Evolutionary conservation across 2,888 invertebrate species (phyloP), one percentile per base, ranked within the genome.

Genomic region (Chironomus tentans): DNA sequence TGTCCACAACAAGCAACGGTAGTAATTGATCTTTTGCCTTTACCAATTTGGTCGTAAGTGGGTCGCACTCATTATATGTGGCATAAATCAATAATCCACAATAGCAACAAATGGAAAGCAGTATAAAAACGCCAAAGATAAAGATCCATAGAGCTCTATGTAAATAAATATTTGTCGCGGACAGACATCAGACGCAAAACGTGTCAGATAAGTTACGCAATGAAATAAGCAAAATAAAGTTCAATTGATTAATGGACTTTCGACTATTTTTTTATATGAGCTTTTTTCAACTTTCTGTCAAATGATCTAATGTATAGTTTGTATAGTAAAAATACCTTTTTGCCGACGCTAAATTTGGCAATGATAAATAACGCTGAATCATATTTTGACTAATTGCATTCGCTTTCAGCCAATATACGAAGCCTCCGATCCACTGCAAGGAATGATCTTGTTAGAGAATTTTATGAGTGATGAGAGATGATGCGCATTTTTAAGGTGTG

Each of bases 11-110:
- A 75, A 94, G 84, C 18, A 94, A 82, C 0, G 95, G 95, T 74
- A 95, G 82, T 15, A 95, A 84, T 84, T 95, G 92, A 80, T 93
- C 92, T 80, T 91, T 91, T 62, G 91, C 89, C 78, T 87, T 84
- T 0, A 91, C 92, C 77, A 92, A 82, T 84, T 86, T 88, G 3
- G 90, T 89, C 4, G 88, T 86, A n/a, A 95, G 85, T 0, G 96
- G 96, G 84, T 96, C 95, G 81, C 96, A 96, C 62, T 89, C 87
- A 70, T 90, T 86, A 81, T 94, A 96, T 2, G 90, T 91, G 0
- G 95, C 94, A 82, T 91, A 96, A 78, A 96, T 92, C 0, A 96
- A 88, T 5, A 96, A 85, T 0, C 96, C 96, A 73, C 93, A 92
- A 80, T 92, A 92, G 79, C 92, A 92, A 81, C 94, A 92, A 80